phyloP scores from a whole-genome alignment of 2,888 invertebrate genomes.

The Sthenelais limicola region DNA sequence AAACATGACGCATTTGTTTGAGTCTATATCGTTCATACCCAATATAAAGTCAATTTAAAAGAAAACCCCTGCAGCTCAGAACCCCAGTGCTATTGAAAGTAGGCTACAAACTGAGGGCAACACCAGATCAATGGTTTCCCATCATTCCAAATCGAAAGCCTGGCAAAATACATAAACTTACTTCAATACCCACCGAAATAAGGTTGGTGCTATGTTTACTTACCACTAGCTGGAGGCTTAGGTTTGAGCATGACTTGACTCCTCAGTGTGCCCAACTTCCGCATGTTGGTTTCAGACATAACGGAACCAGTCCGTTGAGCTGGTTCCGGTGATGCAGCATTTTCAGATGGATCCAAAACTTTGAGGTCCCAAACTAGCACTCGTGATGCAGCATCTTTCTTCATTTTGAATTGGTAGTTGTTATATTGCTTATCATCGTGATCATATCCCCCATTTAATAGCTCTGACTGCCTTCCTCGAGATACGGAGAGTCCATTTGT shows the following conservation, averaged over 20 bases:
- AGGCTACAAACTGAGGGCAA: too few relatives aligned
- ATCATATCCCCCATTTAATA: background rate
- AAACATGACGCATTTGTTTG: too few relatives aligned
- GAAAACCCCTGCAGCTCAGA: too few relatives aligned
- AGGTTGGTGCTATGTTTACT: too few relatives aligned
- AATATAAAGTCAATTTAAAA: too few relatives aligned
- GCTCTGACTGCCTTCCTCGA: background rate
- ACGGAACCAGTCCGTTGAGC: background rate
- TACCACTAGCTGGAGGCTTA: too few relatives aligned
- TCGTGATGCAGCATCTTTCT: background rate
- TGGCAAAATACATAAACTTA: too few relatives aligned
- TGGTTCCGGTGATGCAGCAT: background rate
- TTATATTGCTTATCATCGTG: background rate
- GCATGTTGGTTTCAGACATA: background rate
- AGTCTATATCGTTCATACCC: too few relatives aligned
- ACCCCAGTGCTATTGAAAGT: too few relatives aligned
- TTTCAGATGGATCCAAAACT: background rate
- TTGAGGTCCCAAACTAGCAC: constrained; percentile 13
- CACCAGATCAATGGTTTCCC: too few relatives aligned
- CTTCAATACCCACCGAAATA: too few relatives aligned
- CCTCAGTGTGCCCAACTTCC: constrained; percentile 2
- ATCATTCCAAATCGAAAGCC: too few relatives aligned
- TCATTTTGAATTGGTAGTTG: background rate
- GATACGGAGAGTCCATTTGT: background rate
- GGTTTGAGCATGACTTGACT: background rate